Conservation (phyloP, 2,888 invertebrate genomes). For the Caenorhabditis wallacei region DNA sequence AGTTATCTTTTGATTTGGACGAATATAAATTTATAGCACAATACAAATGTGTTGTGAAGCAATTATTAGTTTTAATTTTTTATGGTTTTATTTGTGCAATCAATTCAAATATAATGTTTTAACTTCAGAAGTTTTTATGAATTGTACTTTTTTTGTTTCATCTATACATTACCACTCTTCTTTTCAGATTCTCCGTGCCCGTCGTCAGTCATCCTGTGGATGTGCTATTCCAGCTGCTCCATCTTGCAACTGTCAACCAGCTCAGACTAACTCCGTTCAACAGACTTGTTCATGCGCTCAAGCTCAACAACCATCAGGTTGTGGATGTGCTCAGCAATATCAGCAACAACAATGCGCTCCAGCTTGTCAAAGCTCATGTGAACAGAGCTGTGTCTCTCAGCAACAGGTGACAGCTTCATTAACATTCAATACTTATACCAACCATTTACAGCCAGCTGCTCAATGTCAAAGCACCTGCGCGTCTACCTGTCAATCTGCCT, state of each 20-base stretch:
- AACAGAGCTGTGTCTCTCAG: slow-evolving; percentile 63
- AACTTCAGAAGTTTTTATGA: too few species aligned
- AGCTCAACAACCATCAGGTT: slow-evolving; percentile 61
- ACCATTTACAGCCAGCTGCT: slow-evolving; percentile 32
- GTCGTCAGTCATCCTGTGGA: slow-evolving; percentile 62
- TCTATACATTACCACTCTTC: background rate
- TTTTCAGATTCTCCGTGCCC: slow-evolving; percentile 64
- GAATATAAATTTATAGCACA: too few species aligned
- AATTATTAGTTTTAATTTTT: too few species aligned
- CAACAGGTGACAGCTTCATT: slow-evolving; percentile 55
- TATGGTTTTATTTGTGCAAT: background rate
- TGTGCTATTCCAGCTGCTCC: slow-evolving; percentile 66
- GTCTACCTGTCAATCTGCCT: slow-evolving; percentile 64
- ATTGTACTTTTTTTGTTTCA: background rate
- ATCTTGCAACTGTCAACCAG: slow-evolving; percentile 65
- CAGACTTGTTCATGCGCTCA: slow-evolving; percentile 69
- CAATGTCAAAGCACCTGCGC: slow-evolving; percentile 68
- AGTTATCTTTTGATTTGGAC: background rate
- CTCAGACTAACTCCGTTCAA: slow-evolving; percentile 53
- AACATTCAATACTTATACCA: background rate
- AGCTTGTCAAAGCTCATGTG: slow-evolving; percentile 67
- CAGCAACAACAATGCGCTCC: slow-evolving; percentile 67
- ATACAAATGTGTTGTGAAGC: too few species aligned
- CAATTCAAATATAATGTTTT: too few species aligned
- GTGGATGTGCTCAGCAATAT: slow-evolving; percentile 69